Evolutionary conservation across 2,113 vertebrate species (phyloP), one percentile per base, ranked within the genome.

Genomic region (Glaucomys volans): DNA sequence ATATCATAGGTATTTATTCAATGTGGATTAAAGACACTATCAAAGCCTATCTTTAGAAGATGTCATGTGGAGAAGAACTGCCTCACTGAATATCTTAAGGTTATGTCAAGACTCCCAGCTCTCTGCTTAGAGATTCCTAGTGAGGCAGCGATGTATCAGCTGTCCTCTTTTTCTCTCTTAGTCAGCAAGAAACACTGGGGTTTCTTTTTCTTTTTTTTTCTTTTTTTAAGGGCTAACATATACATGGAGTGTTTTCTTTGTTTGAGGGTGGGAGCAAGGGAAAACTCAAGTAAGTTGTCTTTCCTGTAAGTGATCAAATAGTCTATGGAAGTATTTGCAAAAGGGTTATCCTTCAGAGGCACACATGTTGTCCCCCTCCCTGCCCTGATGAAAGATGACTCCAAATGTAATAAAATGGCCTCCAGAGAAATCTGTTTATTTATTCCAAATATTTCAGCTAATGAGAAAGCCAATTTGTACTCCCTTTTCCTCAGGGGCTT

Each of bases 401-500:
- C 92, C 76, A 64, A 92, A 94, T 81, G 90, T 95, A 88, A 96
- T 93, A 84, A 95, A 69, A 12, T 52, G 71, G 75, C n/a, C 72
- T 95, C 91, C 85, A 92, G 86, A 75, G 90, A 87, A 82, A 92
- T 80, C 54, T 5, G 4, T 91, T 91, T 96, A 93, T 97, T 96
- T 97, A 92, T 90, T 90, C 76, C 84, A 96, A 95, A 62, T 90
- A 92, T 87, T 95, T 97, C 76, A 85, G 84, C 84, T 96, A 96
- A 92, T 77, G 44, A 94, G 93, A 95, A 94, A 62, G 90, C 66
- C 88, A 76, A 80, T 64, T 52, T 92, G 87, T 97, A 72, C 50
- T 80, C 87, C 71, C 76, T 93, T 62, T 72, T 93, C 64, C 66
- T 72, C 32, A 26, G 40, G 66, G 66, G 8, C 59, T 90, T n/a